Evolutionary conservation across 2,888 invertebrate species (phyloP).

Genomic region (Ganaspis brasiliensis): DNA sequence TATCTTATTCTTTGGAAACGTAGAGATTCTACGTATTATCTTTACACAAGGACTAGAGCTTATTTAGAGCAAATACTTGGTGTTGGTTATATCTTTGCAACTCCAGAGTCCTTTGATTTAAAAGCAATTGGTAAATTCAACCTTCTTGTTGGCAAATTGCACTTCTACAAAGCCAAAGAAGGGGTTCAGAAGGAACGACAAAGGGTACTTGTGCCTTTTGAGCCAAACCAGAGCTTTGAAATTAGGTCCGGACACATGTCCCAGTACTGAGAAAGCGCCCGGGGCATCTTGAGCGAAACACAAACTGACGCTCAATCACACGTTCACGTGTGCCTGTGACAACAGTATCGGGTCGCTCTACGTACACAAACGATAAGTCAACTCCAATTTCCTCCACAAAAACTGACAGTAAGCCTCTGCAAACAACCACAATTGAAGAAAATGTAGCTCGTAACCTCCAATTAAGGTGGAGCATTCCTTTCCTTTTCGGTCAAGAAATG

Average conservation of each 20-base stretch:
- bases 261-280: background rate
- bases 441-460: too few species aligned
- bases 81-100: background rate
- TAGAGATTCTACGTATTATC: too few species aligned
- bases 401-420: background rate
- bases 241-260: constrained; percentile 13
- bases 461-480: too few species aligned
- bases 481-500: too few species aligned
- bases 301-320: constrained; percentile 6
- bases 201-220: background rate
- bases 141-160: constrained; percentile 8
- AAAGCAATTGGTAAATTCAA: background rate
- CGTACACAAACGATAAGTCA: background rate
- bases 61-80: too few species aligned
- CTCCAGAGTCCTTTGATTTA: background rate
- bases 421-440: background rate
- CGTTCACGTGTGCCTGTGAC: background rate
- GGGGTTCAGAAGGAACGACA: background rate
- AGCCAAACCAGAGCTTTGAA: background rate
- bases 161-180: background rate
- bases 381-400: background rate
- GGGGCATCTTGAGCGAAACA: background rate
- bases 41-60: too few species aligned
- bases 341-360: background rate
- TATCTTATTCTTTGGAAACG: too few species aligned